These are phyloP conservation scores for Norana najaformis DNA, from an alignment of 2,888 invertebrate genomes.

Conservation along the genomic window DNA sequence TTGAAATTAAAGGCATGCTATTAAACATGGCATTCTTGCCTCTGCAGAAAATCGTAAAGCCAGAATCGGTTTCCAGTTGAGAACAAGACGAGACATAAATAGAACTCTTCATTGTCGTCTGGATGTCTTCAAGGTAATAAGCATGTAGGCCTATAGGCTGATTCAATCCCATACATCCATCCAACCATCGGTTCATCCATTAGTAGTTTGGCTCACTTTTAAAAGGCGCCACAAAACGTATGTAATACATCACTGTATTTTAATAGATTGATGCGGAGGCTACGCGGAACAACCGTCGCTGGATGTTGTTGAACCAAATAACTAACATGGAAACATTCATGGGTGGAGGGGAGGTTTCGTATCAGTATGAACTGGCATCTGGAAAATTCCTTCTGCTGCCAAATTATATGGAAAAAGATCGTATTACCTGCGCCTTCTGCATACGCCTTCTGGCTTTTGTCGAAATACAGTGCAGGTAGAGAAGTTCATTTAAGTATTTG, in stretches of 20 bases:
- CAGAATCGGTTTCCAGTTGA: neutral
- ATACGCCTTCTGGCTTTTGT: neutral
- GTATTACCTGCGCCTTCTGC: neutral
- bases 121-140: constrained; percentile 1
- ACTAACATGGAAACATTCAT: neutral
- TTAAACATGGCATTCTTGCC: neutral
- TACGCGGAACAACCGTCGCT: neutral
- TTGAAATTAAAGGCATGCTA: neutral
- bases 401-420: neutral
- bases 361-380: neutral
- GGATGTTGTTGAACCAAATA: neutral
- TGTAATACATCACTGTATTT: neutral
- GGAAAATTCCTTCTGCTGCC: constrained; percentile 15
- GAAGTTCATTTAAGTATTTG: neutral
- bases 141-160: too few relatives aligned
- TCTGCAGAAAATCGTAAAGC: neutral
- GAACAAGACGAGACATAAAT: neutral
- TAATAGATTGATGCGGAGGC: neutral
- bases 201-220: too few relatives aligned
- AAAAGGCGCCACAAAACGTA: neutral
- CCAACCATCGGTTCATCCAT: too few relatives aligned
- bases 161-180: too few relatives aligned
- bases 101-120: neutral
- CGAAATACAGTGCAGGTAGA: neutral
- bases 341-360: neutral